Percentiles rank a stretch among this genome's conserved stretches.
Conservation (phyloP, 1,140 invertebrate genomes). For the Sarcophaga peregrina region DNA sequence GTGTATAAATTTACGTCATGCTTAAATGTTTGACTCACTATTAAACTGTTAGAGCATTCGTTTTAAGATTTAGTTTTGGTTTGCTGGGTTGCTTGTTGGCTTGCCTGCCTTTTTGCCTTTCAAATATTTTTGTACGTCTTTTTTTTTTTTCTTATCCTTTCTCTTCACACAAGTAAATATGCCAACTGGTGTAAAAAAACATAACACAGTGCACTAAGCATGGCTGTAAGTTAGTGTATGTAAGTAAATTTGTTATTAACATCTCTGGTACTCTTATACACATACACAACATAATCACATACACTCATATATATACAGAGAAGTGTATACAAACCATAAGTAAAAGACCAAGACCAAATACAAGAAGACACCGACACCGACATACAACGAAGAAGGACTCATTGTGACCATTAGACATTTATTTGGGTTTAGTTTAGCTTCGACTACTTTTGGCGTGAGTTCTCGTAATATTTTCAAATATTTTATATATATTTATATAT, state of each 20-base stretch:
- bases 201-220: too few relatives aligned
- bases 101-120: conserved; percentile 6
- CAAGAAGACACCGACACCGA: conserved; percentile 10
- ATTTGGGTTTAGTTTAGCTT: conserved; percentile 41
- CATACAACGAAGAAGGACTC: conserved; percentile 27
- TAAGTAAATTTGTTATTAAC: background rate
- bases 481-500: conserved; percentile 15
- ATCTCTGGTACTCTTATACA: background rate
- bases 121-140: background rate
- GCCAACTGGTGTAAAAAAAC: background rate
- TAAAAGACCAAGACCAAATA: conserved; percentile 33
- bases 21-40: background rate
- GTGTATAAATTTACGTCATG: too few relatives aligned
- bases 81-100: background rate
- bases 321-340: background rate
- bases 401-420: conserved; percentile 39
- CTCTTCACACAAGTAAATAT: conserved; percentile 20
- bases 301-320: too few relatives aligned
- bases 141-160: background rate
- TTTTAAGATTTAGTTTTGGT: background rate
- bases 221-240: background rate
- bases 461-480: conserved; percentile 32
- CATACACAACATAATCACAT: background rate
- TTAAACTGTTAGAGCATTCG: background rate
- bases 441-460: conserved; percentile 38